phyloP scores from a whole-genome alignment of 2,797 vertebrate species.

The Parauchenoglanis punctatus region DNA sequence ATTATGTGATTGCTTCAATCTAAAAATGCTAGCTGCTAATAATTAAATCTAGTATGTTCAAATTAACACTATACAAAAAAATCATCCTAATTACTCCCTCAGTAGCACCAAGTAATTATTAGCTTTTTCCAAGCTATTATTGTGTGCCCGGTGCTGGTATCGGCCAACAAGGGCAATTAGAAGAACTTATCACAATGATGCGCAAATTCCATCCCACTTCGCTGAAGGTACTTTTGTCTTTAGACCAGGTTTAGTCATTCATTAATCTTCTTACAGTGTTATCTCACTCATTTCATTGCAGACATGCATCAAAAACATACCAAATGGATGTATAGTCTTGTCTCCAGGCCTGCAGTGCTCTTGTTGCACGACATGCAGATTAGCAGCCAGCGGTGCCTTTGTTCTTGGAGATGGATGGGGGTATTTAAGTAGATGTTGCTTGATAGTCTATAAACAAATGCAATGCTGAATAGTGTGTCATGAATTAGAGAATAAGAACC shows the following conservation, averaged over 20 bases:
- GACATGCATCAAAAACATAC: constrained; percentile 59
- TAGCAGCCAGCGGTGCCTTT: constrained; percentile 71
- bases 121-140: neutral
- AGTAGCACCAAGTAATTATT: constrained; percentile 10
- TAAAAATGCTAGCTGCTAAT: neutral
- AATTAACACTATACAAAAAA: constrained; percentile 13
- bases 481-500: neutral
- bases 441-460: constrained; percentile 66
- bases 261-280: constrained; percentile 39
- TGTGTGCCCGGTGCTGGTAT: neutral
- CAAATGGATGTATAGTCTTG: constrained; percentile 32
- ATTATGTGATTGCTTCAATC: constrained; percentile 5
- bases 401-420: constrained; percentile 74
- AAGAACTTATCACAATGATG: constrained; percentile 2
- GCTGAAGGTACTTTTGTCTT: constrained; percentile 38
- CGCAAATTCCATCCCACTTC: constrained; percentile 6
- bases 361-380: constrained; percentile 75
- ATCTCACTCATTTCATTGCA: constrained; percentile 49
- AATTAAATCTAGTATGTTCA: constrained; percentile 13
- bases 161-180: neutral
- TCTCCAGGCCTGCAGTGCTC: constrained; percentile 56
- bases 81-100: constrained; percentile 15
- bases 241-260: constrained; percentile 16
- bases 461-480: neutral
- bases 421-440: constrained; percentile 76